A percentile compares a stretch with the other conserved stretches of the same genome.
These are phyloP conservation scores for Diabrotica virgifera DNA, from an alignment of 1,140 invertebrate species.

Conservation along the genomic window DNA sequence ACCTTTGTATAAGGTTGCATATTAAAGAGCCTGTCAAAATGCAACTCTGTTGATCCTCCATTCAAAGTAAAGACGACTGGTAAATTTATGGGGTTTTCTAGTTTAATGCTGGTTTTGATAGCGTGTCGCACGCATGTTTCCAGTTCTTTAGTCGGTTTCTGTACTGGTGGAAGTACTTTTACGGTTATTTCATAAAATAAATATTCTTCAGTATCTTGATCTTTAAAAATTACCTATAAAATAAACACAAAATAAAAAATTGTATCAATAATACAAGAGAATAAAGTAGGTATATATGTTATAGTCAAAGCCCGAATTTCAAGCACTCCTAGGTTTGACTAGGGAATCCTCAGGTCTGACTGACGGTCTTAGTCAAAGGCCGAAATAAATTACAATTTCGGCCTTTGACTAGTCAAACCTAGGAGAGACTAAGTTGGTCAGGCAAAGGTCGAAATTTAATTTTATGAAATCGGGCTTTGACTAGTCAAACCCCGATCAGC, in stretches of 20 bases:
- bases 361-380: too few relatives aligned
- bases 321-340: too few relatives aligned
- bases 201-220: slow-evolving; percentile 32
- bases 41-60: slow-evolving; percentile 17
- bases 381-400: too few relatives aligned
- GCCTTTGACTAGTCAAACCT: too few relatives aligned
- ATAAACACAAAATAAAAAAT: neutral
- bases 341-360: too few relatives aligned
- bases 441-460: too few relatives aligned
- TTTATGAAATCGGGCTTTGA: too few relatives aligned
- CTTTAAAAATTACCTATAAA: slow-evolving; percentile 35
- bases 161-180: slow-evolving; percentile 27
- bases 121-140: slow-evolving; percentile 23
- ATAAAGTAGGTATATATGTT: too few relatives aligned
- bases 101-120: slow-evolving; percentile 23
- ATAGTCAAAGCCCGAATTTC: too few relatives aligned
- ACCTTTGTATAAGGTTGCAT: slow-evolving; percentile 29
- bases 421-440: too few relatives aligned
- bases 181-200: slow-evolving; percentile 32
- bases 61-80: slow-evolving; percentile 27
- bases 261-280: too few relatives aligned
- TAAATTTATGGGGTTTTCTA: slow-evolving; percentile 35
- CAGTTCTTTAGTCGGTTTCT: slow-evolving; percentile 25
- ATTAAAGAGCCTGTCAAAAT: slow-evolving; percentile 23
- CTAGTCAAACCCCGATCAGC: too few relatives aligned